These are phyloP conservation scores for Icerya purchasi DNA, from an alignment of 2,888 invertebrate genomes.

Conservation along the genomic window DNA sequence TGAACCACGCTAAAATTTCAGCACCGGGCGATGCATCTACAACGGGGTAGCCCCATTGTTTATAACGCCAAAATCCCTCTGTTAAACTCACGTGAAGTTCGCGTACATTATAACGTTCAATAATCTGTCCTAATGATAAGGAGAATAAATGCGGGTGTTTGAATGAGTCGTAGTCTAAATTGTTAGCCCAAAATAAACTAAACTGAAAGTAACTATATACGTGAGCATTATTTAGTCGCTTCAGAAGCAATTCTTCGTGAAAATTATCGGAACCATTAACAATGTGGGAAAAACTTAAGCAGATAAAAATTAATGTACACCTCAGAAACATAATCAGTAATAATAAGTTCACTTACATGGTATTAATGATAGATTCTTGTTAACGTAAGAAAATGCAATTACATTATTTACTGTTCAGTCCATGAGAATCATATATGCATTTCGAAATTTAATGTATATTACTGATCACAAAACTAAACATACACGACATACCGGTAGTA, in stretches of 20 bases:
- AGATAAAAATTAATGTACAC: too few relatives aligned
- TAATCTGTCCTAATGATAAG: conserved; percentile 66
- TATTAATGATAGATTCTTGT: too few relatives aligned
- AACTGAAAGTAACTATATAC: conserved; percentile 82
- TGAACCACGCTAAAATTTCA: conserved; percentile 86
- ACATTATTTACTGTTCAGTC: too few relatives aligned
- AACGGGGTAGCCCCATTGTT: conserved; percentile 85
- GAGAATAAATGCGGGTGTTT: conserved; percentile 46
- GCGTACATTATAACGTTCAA: conserved; percentile 59
- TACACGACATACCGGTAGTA: too few relatives aligned
- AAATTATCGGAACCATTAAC: conserved; percentile 60
- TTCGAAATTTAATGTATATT: too few relatives aligned
- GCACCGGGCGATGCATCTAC: conserved; percentile 79
- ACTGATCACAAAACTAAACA: too few relatives aligned
- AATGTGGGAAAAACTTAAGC: too few relatives aligned
- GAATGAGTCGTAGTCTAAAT: conserved; percentile 26
- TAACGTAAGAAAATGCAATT: too few relatives aligned
- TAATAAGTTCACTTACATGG: too few relatives aligned
- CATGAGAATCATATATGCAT: too few relatives aligned
- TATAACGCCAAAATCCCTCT: conserved; percentile 82
- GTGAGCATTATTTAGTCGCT: conserved; percentile 61
- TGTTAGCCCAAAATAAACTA: conserved; percentile 49
- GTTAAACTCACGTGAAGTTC: conserved; percentile 81
- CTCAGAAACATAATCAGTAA: too few relatives aligned
- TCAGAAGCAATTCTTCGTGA: conserved; percentile 70